Evolutionary conservation across 2,888 invertebrate genomes (phyloP).

Genomic region (Matsumyia berberina): DNA sequence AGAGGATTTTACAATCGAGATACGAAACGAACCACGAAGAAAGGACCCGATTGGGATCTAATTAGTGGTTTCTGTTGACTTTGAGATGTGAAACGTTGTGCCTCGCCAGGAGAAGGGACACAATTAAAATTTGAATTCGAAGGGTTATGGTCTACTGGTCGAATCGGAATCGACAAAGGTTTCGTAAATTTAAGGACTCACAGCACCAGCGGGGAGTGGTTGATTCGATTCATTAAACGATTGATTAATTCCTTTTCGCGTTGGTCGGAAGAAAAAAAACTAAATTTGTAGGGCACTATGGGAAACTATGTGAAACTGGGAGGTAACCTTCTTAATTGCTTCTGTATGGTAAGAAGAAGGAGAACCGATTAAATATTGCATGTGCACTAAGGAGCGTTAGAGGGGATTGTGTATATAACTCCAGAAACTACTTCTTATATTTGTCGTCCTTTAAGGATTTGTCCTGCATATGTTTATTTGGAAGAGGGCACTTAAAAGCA

Average conservation of each 20-base stretch:
- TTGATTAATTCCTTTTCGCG: constrained; percentile 41
- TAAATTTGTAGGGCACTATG: background rate
- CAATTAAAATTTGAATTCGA: constrained; percentile 69
- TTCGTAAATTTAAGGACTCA: constrained; percentile 30
- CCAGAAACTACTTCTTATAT: no score
- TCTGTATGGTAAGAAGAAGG: constrained; percentile 1
- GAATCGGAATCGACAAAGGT: constrained; percentile 55
- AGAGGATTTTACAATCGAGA: constrained; percentile 18
- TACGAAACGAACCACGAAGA: constrained; percentile 13
- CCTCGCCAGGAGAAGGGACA: constrained; percentile 34
- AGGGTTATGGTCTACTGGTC: constrained; percentile 54
- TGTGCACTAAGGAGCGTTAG: background rate
- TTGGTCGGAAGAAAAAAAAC: no score
- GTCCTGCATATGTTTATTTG: no score
- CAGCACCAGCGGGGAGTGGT: constrained; percentile 5
- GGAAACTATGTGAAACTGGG: background rate
- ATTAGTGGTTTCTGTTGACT: constrained; percentile 74
- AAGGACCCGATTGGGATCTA: constrained; percentile 59
- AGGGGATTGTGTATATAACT: background rate
- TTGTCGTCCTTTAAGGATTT: no score
- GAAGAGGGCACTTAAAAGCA: no score
- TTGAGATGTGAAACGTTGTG: constrained; percentile 55
- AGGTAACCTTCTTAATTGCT: background rate
- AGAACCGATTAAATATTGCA: background rate
- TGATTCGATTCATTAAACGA: constrained; percentile 63